Conservation (phyloP, 2,888 invertebrate species). For the Aleiodes alternator region DNA sequence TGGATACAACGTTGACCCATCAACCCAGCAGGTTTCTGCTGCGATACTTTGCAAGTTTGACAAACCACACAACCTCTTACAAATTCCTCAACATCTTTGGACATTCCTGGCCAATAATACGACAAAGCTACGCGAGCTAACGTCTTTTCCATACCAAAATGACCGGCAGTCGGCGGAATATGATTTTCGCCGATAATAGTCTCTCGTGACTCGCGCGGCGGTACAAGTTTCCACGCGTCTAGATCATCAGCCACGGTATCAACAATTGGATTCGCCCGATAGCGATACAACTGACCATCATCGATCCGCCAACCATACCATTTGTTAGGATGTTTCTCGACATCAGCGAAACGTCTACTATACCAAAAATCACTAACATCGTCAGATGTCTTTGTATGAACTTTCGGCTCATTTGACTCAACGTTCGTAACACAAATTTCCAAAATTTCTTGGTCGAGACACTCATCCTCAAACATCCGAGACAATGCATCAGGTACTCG, state of each 20-base stretch:
- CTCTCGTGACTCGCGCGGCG: slow-evolving; percentile 26
- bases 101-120: no score
- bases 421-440: no score
- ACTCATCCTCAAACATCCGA: slow-evolving; percentile 38
- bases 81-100: no score
- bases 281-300: slow-evolving; percentile 23
- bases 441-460: not conserved
- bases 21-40: no score
- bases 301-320: slow-evolving; percentile 44
- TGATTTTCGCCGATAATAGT: slow-evolving; percentile 32
- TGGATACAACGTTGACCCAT: no score
- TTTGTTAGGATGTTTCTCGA: not conserved
- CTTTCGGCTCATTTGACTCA: no score
- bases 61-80: no score
- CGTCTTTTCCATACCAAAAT: not conserved
- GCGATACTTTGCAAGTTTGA: no score
- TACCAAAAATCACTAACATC: no score
- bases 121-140: no score
- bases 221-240: slow-evolving; percentile 52
- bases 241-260: slow-evolving; percentile 24
- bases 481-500: slow-evolving; percentile 53
- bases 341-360: not conserved
- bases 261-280: slow-evolving; percentile 15
- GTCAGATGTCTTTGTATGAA: no score
- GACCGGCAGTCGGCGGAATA: no score